Evolutionary conservation across 2,113 vertebrate species (phyloP).

Genomic region (Sebastes fasciatus): DNA sequence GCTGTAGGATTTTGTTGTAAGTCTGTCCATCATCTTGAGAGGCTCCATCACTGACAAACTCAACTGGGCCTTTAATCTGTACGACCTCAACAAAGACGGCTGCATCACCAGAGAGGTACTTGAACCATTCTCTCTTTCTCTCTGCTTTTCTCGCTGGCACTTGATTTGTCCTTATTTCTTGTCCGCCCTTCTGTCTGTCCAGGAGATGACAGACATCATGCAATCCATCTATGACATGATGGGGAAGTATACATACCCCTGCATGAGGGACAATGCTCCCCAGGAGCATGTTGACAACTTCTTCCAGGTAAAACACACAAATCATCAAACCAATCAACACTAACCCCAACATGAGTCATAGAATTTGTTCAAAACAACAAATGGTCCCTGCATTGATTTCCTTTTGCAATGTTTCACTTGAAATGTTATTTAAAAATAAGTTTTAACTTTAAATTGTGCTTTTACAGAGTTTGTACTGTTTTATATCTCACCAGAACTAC

Average conservation of each 20-base stretch:
- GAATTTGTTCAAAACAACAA: not conserved
- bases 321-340: not conserved
- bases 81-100: constrained; percentile 97
- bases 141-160: not conserved
- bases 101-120: constrained; percentile 96
- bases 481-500: not conserved
- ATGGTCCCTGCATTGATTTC: not conserved
- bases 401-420: not conserved
- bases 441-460: not conserved
- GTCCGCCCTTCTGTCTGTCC: constrained; percentile 35
- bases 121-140: not conserved
- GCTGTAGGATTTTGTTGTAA: constrained; percentile 91
- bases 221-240: constrained; percentile 98
- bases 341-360: not conserved
- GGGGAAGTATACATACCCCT: constrained; percentile 93
- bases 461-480: not conserved
- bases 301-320: constrained; percentile 88
- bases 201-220: constrained; percentile 99
- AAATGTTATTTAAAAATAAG: not conserved
- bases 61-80: constrained; percentile 96
- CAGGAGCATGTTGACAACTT: constrained; percentile 94
- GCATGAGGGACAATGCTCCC: constrained; percentile 89
- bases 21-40: constrained; percentile 93
- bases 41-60: constrained; percentile 93
- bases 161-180: not conserved